Base-by-base conservation (phyloP, 2,888 invertebrate species). In the Mythimna impura region DNA sequence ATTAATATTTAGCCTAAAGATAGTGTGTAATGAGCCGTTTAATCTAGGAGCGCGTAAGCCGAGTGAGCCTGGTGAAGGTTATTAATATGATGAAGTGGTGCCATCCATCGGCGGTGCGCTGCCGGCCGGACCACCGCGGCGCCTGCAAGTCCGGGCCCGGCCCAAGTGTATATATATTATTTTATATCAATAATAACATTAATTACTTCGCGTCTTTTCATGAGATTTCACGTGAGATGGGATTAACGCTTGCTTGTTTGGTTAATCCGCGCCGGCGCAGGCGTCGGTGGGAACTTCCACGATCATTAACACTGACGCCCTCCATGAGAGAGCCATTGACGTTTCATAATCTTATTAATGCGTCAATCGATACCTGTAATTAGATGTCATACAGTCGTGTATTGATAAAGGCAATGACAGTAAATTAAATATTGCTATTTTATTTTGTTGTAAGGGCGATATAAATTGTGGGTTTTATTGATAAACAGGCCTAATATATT, bases 1-100 rank as follows among this genome's bases (percentile, higher is more conserved):
- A 96, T 96, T 96, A 95, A 92, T 92, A 93, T 95, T 95, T 96
- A 93, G 96, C 96, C 96, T 94, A 91, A 94, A 95, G 96, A 94
- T 91, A 95, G 89, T 87, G 87, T 89, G 89, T 96, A 96, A 96
- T 96, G 96, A 95, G 93, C 86, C 88, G 80, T 88, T 93, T 92
- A 88, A 93, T 93, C 92, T 94, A 94, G 92, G 90, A 89, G 91
- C 92, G 96, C 96, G 96, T 96, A 96, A 96, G 94, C 93, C 94
- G 91, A 95, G 96, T 96, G 93, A 89, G 93, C 91, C 89, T 83
- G 89, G 90, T 84, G 93, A 90, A 89, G 90, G 93, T 93, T 92
- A 96, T 96, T 95, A 95, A 93, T 92, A 93, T 94, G 95, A 95
- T 92, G 92, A 91, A 95, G 93, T 92, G 93, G 89, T 86, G 89